Evolutionary conservation across 1,140 invertebrate genomes (phyloP).

Genomic region (Zophobas morio): DNA sequence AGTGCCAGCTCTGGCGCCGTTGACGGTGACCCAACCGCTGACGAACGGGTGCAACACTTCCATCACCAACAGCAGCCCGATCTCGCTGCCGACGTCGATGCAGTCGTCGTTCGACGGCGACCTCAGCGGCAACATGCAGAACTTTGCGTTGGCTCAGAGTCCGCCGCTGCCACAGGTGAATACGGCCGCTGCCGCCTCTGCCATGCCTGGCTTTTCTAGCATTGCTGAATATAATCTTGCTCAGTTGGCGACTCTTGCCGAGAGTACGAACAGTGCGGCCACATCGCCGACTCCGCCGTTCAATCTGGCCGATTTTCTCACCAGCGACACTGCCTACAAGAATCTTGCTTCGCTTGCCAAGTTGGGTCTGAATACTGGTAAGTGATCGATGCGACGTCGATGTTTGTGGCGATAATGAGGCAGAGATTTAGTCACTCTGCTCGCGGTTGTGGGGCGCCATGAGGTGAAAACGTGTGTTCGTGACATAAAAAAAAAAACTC

Average conservation of each 20-base stretch:
- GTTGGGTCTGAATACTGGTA: conserved; percentile 73
- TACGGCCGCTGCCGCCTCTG: conserved; percentile 68
- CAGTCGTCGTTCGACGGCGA: conserved; percentile 85
- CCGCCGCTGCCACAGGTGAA: conserved; percentile 66
- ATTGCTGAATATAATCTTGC: conserved; percentile 89
- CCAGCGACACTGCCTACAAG: conserved; percentile 86
- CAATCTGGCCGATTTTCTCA: conserved; percentile 81
- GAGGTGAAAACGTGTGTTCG: too few species aligned
- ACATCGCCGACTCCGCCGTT: conserved; percentile 79
- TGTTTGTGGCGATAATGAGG: too few species aligned
- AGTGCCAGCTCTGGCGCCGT: conserved; percentile 19
- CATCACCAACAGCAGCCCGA: conserved; percentile 75
- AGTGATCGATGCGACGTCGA: background rate
- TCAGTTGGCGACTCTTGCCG: conserved; percentile 84
- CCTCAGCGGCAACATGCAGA: conserved; percentile 64
- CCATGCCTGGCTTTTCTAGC: conserved; percentile 74
- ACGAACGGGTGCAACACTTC: conserved; percentile 69
- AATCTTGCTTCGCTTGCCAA: conserved; percentile 92
- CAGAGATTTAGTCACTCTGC: too few species aligned
- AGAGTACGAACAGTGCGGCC: conserved; percentile 75
- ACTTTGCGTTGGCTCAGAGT: conserved; percentile 69
- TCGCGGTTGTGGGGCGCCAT: too few species aligned
- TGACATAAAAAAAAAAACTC: too few species aligned
- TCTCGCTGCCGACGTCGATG: conserved; percentile 78
- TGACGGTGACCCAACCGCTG: conserved; percentile 45